These are phyloP conservation scores for Protaetia brevitarsis DNA, from an alignment of 1,140 invertebrate genomes.

Conservation along the genomic window DNA sequence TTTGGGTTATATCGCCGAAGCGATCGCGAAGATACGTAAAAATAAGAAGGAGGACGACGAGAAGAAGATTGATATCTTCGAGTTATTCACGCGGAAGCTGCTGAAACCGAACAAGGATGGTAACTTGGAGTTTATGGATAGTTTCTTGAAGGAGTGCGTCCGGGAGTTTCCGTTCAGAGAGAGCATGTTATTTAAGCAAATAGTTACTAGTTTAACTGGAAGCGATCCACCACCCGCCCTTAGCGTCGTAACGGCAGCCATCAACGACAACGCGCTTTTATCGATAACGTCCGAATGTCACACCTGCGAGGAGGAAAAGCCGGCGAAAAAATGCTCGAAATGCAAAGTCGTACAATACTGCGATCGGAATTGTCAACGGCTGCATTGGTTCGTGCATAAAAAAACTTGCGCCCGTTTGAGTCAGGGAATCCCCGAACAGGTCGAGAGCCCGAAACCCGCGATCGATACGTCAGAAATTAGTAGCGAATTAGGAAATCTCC, in stretches of 20 bases:
- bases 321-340: conserved; percentile 90
- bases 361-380: conserved; percentile 86
- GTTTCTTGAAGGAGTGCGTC: conserved; percentile 78
- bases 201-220: conserved; percentile 68
- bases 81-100: conserved; percentile 70
- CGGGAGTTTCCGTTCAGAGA: conserved; percentile 85
- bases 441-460: conserved; percentile 4
- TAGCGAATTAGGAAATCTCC: conserved; percentile 32
- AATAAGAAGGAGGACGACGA: conserved; percentile 50
- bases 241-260: conserved; percentile 74
- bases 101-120: conserved; percentile 74
- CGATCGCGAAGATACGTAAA: conserved; percentile 56
- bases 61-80: conserved; percentile 66
- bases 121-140: conserved; percentile 76
- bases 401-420: conserved; percentile 69
- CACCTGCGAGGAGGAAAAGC: conserved; percentile 86
- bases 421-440: conserved; percentile 30
- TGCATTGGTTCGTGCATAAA: conserved; percentile 97
- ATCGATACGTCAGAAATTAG: conserved; percentile 34
- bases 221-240: conserved; percentile 67
- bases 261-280: conserved; percentile 86
- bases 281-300: conserved; percentile 73
- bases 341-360: conserved; percentile 95
- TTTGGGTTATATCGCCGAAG: conserved; percentile 70
- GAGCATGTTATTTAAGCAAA: conserved; percentile 82